Evolutionary conservation across 2,888 invertebrate species (phyloP).

Genomic region (Alloplasta piceator): DNA sequence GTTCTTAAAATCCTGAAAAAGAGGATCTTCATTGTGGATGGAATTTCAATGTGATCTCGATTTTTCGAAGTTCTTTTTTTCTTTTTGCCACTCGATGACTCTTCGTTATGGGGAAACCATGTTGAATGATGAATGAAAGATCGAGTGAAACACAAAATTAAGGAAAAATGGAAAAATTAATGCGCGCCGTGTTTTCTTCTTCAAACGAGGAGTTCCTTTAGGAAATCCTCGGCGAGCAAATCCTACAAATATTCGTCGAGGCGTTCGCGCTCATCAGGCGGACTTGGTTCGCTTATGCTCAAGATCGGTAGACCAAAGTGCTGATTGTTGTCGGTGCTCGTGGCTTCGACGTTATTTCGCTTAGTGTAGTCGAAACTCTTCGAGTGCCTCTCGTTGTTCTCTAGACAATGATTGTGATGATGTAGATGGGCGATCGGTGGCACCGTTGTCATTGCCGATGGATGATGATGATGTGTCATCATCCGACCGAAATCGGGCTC

Average conservation of each 20-base stretch:
- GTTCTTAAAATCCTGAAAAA: too few relatives aligned
- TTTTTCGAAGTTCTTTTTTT: too few relatives aligned
- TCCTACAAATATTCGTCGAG: slow-evolving; percentile 87
- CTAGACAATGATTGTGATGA: slow-evolving; percentile 84
- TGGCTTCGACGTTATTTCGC: slow-evolving; percentile 70
- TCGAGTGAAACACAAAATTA: background rate
- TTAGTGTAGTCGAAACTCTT: slow-evolving; percentile 84
- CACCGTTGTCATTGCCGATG: background rate
- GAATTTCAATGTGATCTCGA: too few relatives aligned
- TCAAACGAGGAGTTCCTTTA: slow-evolving; percentile 81
- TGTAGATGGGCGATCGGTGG: slow-evolving; percentile 61
- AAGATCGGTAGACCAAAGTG: slow-evolving; percentile 91
- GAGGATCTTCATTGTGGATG: too few relatives aligned
- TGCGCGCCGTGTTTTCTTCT: background rate
- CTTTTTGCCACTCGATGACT: too few relatives aligned
- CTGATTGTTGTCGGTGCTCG: slow-evolving; percentile 83
- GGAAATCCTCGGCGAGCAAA: slow-evolving; percentile 81
- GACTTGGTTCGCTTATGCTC: slow-evolving; percentile 92
- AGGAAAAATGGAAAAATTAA: background rate
- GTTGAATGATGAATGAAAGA: too few relatives aligned
- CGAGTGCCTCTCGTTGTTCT: slow-evolving; percentile 84
- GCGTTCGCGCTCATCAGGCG: slow-evolving; percentile 88
- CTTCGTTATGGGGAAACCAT: too few relatives aligned
- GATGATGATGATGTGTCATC: slow-evolving; percentile 60
- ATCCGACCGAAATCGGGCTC: slow-evolving; percentile 72